phyloP scores from a whole-genome alignment of 1,140 invertebrate genomes.

The Atta colombica region DNA sequence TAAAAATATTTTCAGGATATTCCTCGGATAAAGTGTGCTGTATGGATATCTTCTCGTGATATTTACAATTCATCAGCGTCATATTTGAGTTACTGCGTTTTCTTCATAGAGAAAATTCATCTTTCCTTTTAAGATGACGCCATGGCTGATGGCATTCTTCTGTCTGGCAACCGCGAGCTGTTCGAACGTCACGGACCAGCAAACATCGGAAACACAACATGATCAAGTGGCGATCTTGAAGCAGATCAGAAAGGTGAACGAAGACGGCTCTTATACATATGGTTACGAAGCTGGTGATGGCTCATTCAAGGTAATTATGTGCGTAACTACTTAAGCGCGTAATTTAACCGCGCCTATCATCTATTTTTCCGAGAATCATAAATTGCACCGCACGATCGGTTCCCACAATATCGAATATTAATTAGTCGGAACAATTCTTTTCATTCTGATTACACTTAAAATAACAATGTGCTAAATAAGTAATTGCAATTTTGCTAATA shows the following conservation, averaged over 20 bases:
- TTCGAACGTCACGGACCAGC: constrained; percentile 85
- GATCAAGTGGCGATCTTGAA: constrained; percentile 89
- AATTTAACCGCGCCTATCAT: constrained; percentile 41
- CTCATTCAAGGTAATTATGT: constrained; percentile 89
- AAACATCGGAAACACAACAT: constrained; percentile 84
- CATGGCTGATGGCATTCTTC: constrained; percentile 85
- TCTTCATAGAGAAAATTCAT: constrained; percentile 41
- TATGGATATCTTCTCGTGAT: not conserved
- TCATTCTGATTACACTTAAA: constrained; percentile 12
- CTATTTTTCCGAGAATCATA: constrained; percentile 11
- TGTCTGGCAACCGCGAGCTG: constrained; percentile 84
- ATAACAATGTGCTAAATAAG: not conserved
- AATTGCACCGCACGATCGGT: constrained; percentile 2
- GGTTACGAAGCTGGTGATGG: constrained; percentile 95
- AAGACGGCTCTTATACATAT: constrained; percentile 94
- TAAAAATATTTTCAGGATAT: too few relatives aligned
- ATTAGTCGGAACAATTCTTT: not conserved
- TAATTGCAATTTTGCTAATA: not conserved
- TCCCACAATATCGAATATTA: constrained; percentile 38
- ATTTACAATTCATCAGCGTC: not conserved
- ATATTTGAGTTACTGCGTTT: constrained; percentile 15
- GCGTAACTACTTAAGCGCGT: constrained; percentile 32
- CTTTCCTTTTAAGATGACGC: constrained; percentile 84
- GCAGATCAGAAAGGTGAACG: constrained; percentile 93
- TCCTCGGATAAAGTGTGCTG: too few relatives aligned